Conservation (phyloP, 2,113 vertebrate species). For the Phylloscopus whistleri region DNA sequence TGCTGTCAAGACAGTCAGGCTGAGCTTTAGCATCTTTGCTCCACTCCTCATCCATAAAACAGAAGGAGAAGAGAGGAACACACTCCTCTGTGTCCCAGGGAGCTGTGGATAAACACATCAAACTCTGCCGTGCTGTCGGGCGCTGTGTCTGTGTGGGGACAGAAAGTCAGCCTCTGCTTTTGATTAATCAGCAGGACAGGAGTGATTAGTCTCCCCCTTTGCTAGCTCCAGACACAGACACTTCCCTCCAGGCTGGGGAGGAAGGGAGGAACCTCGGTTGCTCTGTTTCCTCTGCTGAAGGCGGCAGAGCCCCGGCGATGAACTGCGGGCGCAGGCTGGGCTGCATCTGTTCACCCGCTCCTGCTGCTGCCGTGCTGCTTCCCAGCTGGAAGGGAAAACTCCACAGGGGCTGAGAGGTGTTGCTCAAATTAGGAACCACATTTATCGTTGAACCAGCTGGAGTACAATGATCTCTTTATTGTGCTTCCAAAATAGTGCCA, state of each 20-base stretch:
- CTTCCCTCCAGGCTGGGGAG: background rate
- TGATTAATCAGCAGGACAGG: background rate
- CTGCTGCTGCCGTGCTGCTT: background rate
- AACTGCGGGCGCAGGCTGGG: background rate
- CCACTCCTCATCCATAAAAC: background rate
- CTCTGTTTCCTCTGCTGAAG: background rate
- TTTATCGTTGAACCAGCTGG: background rate
- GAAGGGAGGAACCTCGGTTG: background rate
- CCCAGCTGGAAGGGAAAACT: background rate
- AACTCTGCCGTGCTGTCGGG: background rate
- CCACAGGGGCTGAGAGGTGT: background rate
- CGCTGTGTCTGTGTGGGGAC: background rate
- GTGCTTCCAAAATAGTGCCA: background rate
- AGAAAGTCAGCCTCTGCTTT: background rate
- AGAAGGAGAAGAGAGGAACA: background rate
- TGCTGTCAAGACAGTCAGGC: background rate
- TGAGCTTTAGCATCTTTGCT: background rate
- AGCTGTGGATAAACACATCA: slow-evolving; percentile 14
- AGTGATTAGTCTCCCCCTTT: background rate
- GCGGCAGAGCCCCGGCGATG: background rate
- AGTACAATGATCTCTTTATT: background rate
- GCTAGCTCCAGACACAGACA: background rate
- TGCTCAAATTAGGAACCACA: background rate
- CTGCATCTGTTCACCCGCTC: background rate
- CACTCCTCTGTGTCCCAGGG: background rate